These are phyloP conservation scores for Pachyrhynchus sulphureomaculatus DNA, from an alignment of 1,140 invertebrate genomes.

Conservation along the genomic window DNA sequence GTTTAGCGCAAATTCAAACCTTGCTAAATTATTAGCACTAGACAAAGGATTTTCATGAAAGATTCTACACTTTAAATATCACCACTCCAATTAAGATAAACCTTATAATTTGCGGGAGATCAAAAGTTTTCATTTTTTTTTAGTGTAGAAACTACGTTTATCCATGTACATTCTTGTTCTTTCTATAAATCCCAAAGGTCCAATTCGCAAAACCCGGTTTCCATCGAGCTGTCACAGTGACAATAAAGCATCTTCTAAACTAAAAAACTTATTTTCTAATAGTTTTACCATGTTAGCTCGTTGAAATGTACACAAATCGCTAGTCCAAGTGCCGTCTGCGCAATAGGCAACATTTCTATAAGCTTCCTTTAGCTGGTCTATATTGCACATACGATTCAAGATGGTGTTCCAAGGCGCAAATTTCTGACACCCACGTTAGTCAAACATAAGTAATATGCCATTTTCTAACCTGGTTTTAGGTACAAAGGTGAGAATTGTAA, in stretches of 20 bases:
- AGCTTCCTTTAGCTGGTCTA: conserved; percentile 19
- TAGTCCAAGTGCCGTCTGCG: conserved; percentile 35
- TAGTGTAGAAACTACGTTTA: no score
- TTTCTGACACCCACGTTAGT: conserved; percentile 8
- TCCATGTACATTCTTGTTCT: no score
- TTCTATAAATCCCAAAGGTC: no score
- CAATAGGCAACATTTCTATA: conserved; percentile 29
- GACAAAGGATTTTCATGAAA: no score
- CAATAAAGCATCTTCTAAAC: neutral
- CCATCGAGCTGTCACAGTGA: neutral
- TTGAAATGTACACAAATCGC: conserved; percentile 24
- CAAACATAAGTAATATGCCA: neutral
- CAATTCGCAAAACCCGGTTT: neutral
- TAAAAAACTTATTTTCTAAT: neutral
- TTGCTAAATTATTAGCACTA: no score
- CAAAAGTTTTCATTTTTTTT: no score
- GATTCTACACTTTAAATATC: no score
- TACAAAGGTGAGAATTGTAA: no score
- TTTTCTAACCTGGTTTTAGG: conserved; percentile 2
- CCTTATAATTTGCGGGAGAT: no score
- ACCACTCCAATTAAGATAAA: no score
- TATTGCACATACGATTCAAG: neutral
- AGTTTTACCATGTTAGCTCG: conserved; percentile 33
- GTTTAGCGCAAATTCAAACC: no score
- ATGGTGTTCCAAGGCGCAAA: neutral